Conservation (phyloP, 2,797 vertebrate species). For the Lacerta agilis region DNA sequence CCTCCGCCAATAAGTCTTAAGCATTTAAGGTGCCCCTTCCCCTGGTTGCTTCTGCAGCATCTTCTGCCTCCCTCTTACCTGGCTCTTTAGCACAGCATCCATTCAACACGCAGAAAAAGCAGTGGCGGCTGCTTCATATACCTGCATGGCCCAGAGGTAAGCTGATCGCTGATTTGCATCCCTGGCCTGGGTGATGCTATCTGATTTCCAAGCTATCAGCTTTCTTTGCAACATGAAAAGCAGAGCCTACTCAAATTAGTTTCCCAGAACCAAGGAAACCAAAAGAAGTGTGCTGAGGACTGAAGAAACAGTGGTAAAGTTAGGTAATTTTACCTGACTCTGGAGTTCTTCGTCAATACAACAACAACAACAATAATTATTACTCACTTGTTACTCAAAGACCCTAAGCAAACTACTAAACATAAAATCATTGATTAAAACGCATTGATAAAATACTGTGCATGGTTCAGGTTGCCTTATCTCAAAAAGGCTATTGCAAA, state of each 20-base stretch:
- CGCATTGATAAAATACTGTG: no score
- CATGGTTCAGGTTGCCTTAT: no score
- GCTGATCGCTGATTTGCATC: neutral
- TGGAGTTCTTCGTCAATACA: no score
- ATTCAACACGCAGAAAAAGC: neutral
- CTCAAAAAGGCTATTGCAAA: no score
- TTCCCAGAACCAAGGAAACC: rapidly evolving
- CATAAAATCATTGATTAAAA: no score
- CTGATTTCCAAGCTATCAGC: neutral
- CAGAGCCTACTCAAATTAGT: neutral
- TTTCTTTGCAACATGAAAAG: neutral
- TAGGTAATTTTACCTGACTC: neutral
- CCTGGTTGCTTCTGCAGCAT: no score
- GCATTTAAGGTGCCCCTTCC: no score
- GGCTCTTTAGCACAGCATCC: neutral
- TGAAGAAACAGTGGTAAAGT: neutral
- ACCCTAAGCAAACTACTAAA: no score
- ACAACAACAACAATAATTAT: no score
- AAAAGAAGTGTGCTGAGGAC: neutral
- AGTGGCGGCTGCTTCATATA: neutral
- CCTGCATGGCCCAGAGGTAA: neutral
- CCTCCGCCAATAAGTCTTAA: no score
- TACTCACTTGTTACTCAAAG: no score
- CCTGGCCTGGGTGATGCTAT: neutral
- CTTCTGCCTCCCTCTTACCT: neutral